Evolutionary conservation across 2,113 vertebrate species (phyloP).

Genomic region (Eubucco bourcierii): DNA sequence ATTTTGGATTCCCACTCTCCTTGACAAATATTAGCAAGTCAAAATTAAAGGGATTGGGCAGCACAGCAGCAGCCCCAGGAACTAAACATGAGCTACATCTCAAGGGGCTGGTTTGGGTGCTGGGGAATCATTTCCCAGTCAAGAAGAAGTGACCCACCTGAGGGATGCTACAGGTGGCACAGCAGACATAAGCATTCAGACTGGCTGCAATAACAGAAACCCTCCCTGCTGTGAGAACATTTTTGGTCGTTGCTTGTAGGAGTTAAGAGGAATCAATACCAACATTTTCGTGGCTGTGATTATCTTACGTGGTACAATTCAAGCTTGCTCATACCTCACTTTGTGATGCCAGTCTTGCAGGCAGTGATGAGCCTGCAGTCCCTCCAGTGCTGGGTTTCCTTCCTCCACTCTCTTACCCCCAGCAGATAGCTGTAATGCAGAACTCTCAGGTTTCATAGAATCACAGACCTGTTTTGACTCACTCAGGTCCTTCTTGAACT

Average conservation of each 20-base stretch:
- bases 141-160: not conserved
- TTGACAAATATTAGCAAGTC: not conserved
- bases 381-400: not conserved
- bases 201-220: not conserved
- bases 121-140: not conserved
- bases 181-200: not conserved
- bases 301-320: rapidly evolving
- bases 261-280: not conserved
- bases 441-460: not conserved
- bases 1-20: slow-evolving; percentile 21
- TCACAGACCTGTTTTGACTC: no score
- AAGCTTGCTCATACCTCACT: not conserved
- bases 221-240: not conserved
- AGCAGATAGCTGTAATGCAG: not conserved
- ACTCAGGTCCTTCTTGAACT: no score
- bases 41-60: slow-evolving; percentile 48
- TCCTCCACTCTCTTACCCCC: not conserved
- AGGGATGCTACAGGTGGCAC: not conserved
- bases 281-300: not conserved
- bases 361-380: rapidly evolving
- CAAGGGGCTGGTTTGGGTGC: not conserved
- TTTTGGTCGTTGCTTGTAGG: not conserved
- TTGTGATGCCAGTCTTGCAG: not conserved
- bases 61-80: not conserved
- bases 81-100: not conserved